Evolutionary conservation across 2,888 invertebrate genomes (phyloP).

Genomic region (Euspilapteryx auroguttella): DNA sequence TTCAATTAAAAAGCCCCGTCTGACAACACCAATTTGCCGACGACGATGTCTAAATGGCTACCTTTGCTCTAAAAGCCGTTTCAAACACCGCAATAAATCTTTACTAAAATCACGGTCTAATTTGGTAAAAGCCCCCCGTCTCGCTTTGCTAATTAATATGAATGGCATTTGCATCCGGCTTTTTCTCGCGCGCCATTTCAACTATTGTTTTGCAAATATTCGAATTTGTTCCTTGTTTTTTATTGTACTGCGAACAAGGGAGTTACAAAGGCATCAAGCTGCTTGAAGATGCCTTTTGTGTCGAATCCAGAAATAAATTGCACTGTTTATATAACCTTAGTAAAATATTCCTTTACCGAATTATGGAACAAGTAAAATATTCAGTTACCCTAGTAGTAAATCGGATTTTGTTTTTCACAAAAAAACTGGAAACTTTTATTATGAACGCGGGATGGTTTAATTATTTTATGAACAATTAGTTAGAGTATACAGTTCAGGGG

Average conservation of each 20-base stretch:
- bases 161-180: conserved; percentile 62
- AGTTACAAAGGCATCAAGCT: no score
- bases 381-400: no score
- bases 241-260: conserved; percentile 31
- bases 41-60: conserved; percentile 56
- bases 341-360: background rate
- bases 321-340: background rate
- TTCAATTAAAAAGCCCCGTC: conserved; percentile 46
- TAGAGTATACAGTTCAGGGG: no score
- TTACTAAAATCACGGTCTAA: conserved; percentile 60
- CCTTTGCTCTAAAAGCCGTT: conserved; percentile 54
- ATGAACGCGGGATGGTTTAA: no score
- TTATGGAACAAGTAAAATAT: conserved; percentile 5
- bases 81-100: conserved; percentile 60
- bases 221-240: conserved; percentile 54
- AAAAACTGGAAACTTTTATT: no score
- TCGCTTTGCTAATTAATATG: conserved; percentile 63
- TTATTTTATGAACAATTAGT: no score
- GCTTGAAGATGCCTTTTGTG: no score
- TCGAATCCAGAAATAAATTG: no score
- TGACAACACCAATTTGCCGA: conserved; percentile 50
- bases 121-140: conserved; percentile 61
- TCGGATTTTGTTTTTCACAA: no score
- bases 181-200: conserved; percentile 58
- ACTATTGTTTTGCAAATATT: conserved; percentile 61